phyloP scores from a whole-genome alignment of 37 sponge, comb jelly and placozoan species.

The Dysidea cf. avara region DNA sequence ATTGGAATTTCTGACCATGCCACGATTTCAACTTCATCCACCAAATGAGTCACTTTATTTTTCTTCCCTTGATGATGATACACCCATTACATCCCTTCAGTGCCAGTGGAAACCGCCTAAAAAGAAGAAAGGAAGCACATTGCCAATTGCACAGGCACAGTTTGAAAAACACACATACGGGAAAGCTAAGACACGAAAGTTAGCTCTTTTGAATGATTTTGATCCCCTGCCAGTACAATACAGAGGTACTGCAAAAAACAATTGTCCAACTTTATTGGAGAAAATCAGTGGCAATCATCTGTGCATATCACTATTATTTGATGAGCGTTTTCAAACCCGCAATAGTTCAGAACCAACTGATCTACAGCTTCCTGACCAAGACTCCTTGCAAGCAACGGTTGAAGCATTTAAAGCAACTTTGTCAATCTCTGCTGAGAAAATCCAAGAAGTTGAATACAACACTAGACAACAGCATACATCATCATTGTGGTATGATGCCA shows the following conservation, averaged over 20 bases:
- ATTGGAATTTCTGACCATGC: background rate
- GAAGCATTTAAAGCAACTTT: conserved; percentile 14
- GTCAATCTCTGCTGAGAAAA: background rate
- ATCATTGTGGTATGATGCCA: conserved; percentile 7
- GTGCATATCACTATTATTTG: conserved; percentile 43
- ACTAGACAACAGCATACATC: conserved; percentile 6
- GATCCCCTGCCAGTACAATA: conserved; percentile 30
- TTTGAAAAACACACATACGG: conserved; percentile 26
- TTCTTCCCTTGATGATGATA: conserved; percentile 17
- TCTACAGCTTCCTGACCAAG: no score
- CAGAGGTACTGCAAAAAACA: conserved; percentile 10
- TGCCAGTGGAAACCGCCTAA: conserved; percentile 40
- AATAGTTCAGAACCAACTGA: no score
- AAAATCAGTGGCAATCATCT: conserved; percentile 31
- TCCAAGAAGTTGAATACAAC: conserved; percentile 4
- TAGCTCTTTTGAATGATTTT: conserved; percentile 4
- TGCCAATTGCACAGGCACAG: background rate
- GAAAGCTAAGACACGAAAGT: conserved; percentile 1
- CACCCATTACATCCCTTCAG: conserved; percentile 25
- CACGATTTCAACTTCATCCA: conserved; percentile 14
- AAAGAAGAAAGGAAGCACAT: conserved; percentile 17
- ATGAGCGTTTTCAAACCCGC: background rate
- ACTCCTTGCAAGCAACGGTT: no score
- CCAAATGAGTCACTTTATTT: background rate
- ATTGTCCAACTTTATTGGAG: conserved; percentile 33